Evolutionary conservation across 2,888 invertebrate genomes (phyloP).

Genomic region (Ditula angustiorana): DNA sequence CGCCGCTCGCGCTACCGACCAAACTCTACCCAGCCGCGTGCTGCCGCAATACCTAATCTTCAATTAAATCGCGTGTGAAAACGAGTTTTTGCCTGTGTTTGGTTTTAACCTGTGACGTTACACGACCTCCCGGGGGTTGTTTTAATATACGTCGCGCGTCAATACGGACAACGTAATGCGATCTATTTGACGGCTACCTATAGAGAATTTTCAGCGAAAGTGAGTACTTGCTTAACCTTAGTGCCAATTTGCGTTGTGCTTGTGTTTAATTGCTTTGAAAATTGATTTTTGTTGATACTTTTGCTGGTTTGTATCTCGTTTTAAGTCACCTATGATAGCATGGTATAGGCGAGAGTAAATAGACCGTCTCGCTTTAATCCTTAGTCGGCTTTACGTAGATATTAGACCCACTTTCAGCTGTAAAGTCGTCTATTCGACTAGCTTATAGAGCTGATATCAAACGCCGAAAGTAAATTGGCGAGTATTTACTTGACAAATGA

Average conservation of each 20-base stretch:
- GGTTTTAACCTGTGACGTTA: slow-evolving; percentile 57
- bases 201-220: slow-evolving; percentile 59
- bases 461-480: neutral
- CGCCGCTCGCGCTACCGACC: slow-evolving; percentile 47
- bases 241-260: slow-evolving; percentile 40
- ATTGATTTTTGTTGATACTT: slow-evolving; percentile 29
- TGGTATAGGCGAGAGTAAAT: neutral
- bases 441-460: neutral
- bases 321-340: neutral
- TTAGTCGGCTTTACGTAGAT: neutral
- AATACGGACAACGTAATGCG: slow-evolving; percentile 54
- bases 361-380: neutral
- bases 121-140: slow-evolving; percentile 44
- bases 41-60: slow-evolving; percentile 66
- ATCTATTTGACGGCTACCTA: slow-evolving; percentile 52
- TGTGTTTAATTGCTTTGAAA: slow-evolving; percentile 28
- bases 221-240: slow-evolving; percentile 51
- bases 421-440: neutral
- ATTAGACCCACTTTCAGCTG: neutral
- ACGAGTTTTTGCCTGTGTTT: slow-evolving; percentile 49
- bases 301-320: slow-evolving; percentile 36
- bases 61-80: slow-evolving; percentile 68
- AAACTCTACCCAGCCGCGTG: slow-evolving; percentile 58
- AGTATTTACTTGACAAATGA: neutral
- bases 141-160: slow-evolving; percentile 49